Percentiles rank a stretch among this genome's conserved stretches.
phyloP scores from a whole-genome alignment of 1,140 invertebrate species.

The Drosophila equinoxialis region DNA sequence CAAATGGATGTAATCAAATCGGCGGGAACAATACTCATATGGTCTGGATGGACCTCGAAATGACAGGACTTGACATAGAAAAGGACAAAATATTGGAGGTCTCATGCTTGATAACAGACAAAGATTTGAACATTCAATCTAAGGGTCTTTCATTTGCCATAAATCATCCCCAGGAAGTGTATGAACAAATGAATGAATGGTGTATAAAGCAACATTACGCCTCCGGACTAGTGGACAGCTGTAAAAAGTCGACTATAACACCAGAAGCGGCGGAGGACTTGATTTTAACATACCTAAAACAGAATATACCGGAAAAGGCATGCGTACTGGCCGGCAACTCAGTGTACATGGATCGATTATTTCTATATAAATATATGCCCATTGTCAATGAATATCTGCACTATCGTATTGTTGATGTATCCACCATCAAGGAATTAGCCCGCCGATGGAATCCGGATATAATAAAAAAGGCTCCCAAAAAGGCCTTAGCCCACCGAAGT shows the following conservation, averaged over 20 bases:
- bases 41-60: constrained; percentile 87
- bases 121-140: constrained; percentile 90
- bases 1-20: background rate
- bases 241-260: constrained; percentile 87
- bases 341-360: constrained; percentile 92
- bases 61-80: constrained; percentile 90
- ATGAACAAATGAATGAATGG: constrained; percentile 93
- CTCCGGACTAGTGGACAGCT: constrained; percentile 90
- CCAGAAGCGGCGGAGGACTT: constrained; percentile 87
- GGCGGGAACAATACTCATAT: constrained; percentile 44
- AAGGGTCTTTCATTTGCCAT: constrained; percentile 92
- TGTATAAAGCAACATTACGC: constrained; percentile 88
- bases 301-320: constrained; percentile 86
- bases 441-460: constrained; percentile 89
- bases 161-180: constrained; percentile 89
- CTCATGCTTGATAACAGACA: constrained; percentile 94
- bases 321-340: constrained; percentile 95
- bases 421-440: constrained; percentile 93
- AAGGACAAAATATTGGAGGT: constrained; percentile 94
- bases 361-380: constrained; percentile 91
- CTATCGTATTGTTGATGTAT: constrained; percentile 97
- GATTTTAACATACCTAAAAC: constrained; percentile 89
- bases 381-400: constrained; percentile 91
- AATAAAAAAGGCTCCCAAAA: constrained; percentile 85
- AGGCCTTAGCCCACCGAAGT: constrained; percentile 89